A percentile compares a stretch with the other conserved stretches of the same genome.
These are phyloP conservation scores for Protobothrops flavoviridis DNA, from an alignment of 2,113 vertebrate genomes.

Conservation along the genomic window DNA sequence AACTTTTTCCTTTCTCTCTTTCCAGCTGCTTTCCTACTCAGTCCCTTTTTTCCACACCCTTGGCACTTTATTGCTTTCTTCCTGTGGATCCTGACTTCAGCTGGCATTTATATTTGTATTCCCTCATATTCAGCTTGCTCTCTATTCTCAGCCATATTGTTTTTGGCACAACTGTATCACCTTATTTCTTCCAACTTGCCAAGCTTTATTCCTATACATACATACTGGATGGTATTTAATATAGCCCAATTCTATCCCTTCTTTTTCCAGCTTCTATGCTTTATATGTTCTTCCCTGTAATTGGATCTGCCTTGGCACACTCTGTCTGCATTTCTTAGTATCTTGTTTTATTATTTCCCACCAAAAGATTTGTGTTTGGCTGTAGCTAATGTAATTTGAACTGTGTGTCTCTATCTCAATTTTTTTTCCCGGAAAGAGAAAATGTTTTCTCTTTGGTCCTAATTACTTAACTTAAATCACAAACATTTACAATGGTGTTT, in stretches of 20 bases:
- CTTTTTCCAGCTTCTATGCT: neutral
- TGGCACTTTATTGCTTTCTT: neutral
- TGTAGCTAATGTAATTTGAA: neutral
- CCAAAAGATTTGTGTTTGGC: neutral
- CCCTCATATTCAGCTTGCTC: neutral
- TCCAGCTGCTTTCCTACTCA: neutral
- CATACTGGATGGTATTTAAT: neutral
- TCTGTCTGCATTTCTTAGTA: neutral
- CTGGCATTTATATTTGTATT: neutral
- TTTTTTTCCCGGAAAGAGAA: neutral
- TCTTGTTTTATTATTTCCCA: neutral
- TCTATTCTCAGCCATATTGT: constrained; percentile 1
- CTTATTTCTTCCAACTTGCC: neutral
- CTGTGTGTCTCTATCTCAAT: neutral
- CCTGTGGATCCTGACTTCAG: neutral
- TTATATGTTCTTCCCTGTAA: neutral
- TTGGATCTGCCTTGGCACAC: neutral
- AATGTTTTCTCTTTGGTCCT: neutral
- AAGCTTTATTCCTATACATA: neutral
- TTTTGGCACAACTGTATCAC: neutral
- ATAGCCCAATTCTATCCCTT: neutral
- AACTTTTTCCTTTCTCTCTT: neutral
- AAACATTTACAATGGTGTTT: neutral
- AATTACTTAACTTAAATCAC: neutral
- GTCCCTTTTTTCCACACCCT: neutral